Evolutionary conservation across 2,888 invertebrate species (phyloP), one percentile per base, ranked within the genome.

Genomic region (Coenonympha arcania): DNA sequence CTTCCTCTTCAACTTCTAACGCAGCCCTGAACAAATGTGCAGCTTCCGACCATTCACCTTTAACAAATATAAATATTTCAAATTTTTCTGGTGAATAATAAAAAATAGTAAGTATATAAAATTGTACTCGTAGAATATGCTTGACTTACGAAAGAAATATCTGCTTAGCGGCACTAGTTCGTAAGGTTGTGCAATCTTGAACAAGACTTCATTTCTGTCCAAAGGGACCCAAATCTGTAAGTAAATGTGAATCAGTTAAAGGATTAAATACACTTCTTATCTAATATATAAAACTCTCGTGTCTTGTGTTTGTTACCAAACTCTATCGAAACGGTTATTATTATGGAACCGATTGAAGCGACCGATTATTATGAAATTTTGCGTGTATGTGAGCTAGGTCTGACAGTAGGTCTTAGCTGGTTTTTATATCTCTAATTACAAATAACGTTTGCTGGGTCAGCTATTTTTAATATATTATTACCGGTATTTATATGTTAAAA

Each of bases 21-120:
- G n/a, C 22, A 11, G 43, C 8, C 13, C 3, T 13, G 20, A 43
- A 43, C 4, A 43, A 3, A 22, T 43, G 22, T 16, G 33, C 34
- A 1, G 20, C 19, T 13, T 48, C 48, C 1, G 40, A 40, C 41
- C 48, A 48, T 6, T 48, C 48, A 6, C 6, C 48, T 48, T 24
- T 9, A 34, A 48, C n/a, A 26, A 1, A 15, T 16, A 4, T 31
- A 39, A 20, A 6, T n/a, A 22, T 31, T n/a, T 16, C 6, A 28
- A 6, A 28, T 15, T n/a, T 18, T 36, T 34, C 9, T 33, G 9
- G 8, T 3, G 5, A 26, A 26, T 30, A 30, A 11, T n/a, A 26
- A 4, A 9, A 26, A 3, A 6, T 16, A 33, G 1, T n/a, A n/a
- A n/a, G 8, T 13, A 33, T 15, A 15, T 13, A 16, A 15, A 9